Base-by-base conservation (phyloP, 2,113 vertebrate genomes). In the Glaucomys volans region DNA sequence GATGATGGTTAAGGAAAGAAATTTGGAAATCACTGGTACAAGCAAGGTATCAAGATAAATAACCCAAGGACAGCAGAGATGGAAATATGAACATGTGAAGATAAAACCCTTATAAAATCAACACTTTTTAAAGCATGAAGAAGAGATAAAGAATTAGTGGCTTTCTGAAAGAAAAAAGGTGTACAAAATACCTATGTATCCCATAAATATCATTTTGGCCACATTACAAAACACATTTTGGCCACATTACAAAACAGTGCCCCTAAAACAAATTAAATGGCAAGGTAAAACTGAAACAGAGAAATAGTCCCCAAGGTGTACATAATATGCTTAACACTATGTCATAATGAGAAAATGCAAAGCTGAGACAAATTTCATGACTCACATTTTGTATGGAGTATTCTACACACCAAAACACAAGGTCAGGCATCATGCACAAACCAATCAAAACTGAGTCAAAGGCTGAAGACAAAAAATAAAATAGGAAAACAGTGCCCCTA, bases 211-310 rank as follows among this genome's bases (percentile, higher is more conserved):
- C 62, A 91, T 74, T 91, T 79, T 88, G 37, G 64, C 62, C 87
- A n/a, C 91, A 44, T 72, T 74, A 91, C 87, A 96, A 91, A 91
- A 72, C n/a, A n/a, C 62, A 91, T 74, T 91, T 79, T 88, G 37
- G 64, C 62, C 87, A n/a, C 91, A 44, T 72, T 74, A 91, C 87
- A 96, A 91, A 91, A 72, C n/a, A n/a, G n/a, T n/a, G n/a, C n/a
- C n/a, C n/a, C n/a, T n/a, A n/a, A n/a, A n/a, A n/a, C n/a, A n/a
- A n/a, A n/a, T n/a, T n/a, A n/a, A n/a, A n/a, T n/a, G n/a, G n/a
- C n/a, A n/a, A n/a, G 22, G 50, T 50, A 77, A 2, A 42, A 35
- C 40, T 62, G 30, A 24, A 76, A 76, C 47, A 87, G 17, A 66
- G 74, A 26, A 57, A 77, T 62, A 59, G 69, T 8, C 26, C 42